Conservation (phyloP, 1,140 invertebrate species). For the Drosophila sproati region DNA sequence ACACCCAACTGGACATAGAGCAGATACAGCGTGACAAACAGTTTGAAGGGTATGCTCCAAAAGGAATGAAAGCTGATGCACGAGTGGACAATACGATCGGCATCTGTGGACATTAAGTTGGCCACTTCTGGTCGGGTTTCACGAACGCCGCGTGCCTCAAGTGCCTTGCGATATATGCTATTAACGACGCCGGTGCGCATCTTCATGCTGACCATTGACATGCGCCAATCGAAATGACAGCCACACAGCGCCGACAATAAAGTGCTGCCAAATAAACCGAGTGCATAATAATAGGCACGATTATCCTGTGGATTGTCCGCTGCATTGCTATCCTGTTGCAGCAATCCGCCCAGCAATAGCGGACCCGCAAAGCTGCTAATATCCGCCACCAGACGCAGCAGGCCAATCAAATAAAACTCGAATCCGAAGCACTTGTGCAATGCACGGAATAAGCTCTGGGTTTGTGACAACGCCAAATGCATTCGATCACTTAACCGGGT, state of each 20-base stretch:
- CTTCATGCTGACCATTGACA: constrained; percentile 94
- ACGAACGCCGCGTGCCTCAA: constrained; percentile 86
- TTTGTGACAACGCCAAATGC: constrained; percentile 62
- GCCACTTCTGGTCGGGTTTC: constrained; percentile 90
- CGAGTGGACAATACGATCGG: constrained; percentile 97
- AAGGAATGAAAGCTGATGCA: constrained; percentile 98
- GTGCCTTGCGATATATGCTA: constrained; percentile 94
- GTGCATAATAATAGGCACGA: constrained; percentile 90
- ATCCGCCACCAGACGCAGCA: constrained; percentile 94
- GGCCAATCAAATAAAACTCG: constrained; percentile 95
- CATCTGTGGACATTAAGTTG: constrained; percentile 98
- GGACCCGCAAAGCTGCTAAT: constrained; percentile 94
- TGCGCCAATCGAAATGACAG: constrained; percentile 95
- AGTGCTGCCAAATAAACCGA: constrained; percentile 88
- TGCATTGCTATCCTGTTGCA: constrained; percentile 60
- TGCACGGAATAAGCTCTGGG: constrained; percentile 88
- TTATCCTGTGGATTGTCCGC: constrained; percentile 85
- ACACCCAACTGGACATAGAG: constrained; percentile 95
- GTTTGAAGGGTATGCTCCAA: constrained; percentile 96
- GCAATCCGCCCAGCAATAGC: constrained; percentile 88
- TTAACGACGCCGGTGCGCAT: constrained; percentile 93
- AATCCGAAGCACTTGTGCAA: constrained; percentile 93
- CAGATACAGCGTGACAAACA: constrained; percentile 92
- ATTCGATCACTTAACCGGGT: constrained; percentile 66
- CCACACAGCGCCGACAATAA: constrained; percentile 91